A percentile compares a stretch with the other conserved stretches of the same genome.
These are phyloP conservation scores for Silurus meridionalis DNA, from an alignment of 2,113 vertebrate species.

Conservation along the genomic window DNA sequence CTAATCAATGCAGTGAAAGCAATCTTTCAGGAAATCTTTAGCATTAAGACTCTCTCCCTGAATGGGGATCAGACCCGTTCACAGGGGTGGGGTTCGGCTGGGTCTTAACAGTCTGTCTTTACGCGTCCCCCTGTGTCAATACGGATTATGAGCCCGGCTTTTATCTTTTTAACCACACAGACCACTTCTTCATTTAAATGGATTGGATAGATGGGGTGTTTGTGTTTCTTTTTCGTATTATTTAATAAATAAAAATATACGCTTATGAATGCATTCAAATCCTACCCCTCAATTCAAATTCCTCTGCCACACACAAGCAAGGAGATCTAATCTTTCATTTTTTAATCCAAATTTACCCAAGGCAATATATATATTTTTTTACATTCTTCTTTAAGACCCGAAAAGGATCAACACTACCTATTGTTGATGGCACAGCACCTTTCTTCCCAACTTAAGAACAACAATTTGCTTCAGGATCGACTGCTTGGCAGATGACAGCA, in stretches of 20 bases:
- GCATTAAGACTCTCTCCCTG: constrained; percentile 70
- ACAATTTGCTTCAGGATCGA: constrained; percentile 71
- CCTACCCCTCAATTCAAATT: constrained; percentile 72
- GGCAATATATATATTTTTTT: constrained; percentile 66
- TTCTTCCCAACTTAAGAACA: constrained; percentile 76
- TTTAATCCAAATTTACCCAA: constrained; percentile 71
- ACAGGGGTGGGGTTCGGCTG: constrained; percentile 66
- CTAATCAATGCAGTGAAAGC: constrained; percentile 76
- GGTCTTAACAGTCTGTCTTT: constrained; percentile 74
- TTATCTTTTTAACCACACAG: constrained; percentile 78
- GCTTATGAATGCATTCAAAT: constrained; percentile 77
- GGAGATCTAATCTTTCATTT: constrained; percentile 76
- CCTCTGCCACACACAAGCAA: constrained; percentile 72
- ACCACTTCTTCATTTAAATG: constrained; percentile 78
- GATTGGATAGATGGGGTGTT: constrained; percentile 64
- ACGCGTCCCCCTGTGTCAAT: constrained; percentile 76
- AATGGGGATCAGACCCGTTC: constrained; percentile 71
- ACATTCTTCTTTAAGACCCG: constrained; percentile 75
- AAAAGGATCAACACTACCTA: constrained; percentile 75
- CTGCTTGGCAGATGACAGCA: constrained; percentile 59
- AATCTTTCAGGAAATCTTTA: constrained; percentile 81
- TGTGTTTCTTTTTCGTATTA: constrained; percentile 55
- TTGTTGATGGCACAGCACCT: constrained; percentile 74
- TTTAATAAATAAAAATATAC: constrained; percentile 70
- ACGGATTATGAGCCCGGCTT: constrained; percentile 77